phyloP scores from a whole-genome alignment of 2,888 invertebrate genomes.

The Agrotis puta region DNA sequence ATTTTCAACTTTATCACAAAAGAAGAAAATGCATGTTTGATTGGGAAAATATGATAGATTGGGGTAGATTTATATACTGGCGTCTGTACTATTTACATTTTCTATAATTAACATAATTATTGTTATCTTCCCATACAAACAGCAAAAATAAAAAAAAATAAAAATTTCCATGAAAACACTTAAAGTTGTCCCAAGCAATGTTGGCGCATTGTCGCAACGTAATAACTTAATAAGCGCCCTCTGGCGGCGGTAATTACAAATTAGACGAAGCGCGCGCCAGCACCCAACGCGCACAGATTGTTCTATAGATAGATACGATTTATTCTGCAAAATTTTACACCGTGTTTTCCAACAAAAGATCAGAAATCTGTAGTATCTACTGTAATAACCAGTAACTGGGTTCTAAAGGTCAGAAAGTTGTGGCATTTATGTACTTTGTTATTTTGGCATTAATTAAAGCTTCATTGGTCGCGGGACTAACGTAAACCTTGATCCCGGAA shows the following conservation, averaged over 20 bases:
- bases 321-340: constrained; percentile 57
- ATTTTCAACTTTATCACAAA: no score
- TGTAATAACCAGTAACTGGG: neutral
- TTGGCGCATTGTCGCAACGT: constrained; percentile 62
- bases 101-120: no score
- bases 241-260: constrained; percentile 78
- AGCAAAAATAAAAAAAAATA: constrained; percentile 4
- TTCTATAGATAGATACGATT: constrained; percentile 50
- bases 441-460: no score
- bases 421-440: no score
- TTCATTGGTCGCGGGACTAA: no score
- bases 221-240: constrained; percentile 78
- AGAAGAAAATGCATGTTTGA: no score
- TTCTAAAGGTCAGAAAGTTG: neutral
- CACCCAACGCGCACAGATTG: constrained; percentile 66
- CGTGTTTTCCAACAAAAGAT: neutral
- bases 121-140: neutral
- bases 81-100: no score
- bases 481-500: no score
- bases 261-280: constrained; percentile 73
- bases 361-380: no score
- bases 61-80: no score
- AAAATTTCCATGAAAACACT: constrained; percentile 42
- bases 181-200: constrained; percentile 35
- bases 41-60: no score